These are phyloP conservation scores for Sinopyrophorus schimmeli DNA, from an alignment of 2,888 invertebrate genomes.

Conservation along the genomic window DNA sequence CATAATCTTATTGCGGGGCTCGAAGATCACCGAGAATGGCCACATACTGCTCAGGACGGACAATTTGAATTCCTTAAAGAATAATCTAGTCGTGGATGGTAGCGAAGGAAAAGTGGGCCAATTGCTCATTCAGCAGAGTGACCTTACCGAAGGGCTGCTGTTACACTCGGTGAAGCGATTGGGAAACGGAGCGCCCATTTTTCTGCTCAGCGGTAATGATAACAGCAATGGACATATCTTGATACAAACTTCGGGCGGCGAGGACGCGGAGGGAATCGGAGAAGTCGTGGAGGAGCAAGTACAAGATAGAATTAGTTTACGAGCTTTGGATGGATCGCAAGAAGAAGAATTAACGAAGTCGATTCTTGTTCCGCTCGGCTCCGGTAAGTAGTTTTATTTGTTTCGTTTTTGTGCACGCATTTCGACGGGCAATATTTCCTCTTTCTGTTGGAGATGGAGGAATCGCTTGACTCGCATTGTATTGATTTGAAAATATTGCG, in stretches of 20 bases:
- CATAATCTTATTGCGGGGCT: conserved; percentile 49
- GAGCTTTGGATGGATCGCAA: conserved; percentile 46
- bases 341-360: conserved; percentile 46
- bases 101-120: conserved; percentile 48
- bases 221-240: conserved; percentile 48
- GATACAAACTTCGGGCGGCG: conserved; percentile 48
- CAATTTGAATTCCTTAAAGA: conserved; percentile 37
- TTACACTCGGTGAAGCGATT: conserved; percentile 53
- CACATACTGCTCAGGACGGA: conserved; percentile 51
- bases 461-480: neutral
- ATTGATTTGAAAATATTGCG: too few species aligned
- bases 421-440: neutral
- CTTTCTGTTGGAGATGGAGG: neutral
- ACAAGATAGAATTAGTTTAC: conserved; percentile 32
- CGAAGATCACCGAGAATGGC: conserved; percentile 46
- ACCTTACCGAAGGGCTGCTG: conserved; percentile 49
- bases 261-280: conserved; percentile 37
- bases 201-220: conserved; percentile 50
- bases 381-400: conserved; percentile 51
- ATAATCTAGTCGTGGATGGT: conserved; percentile 46
- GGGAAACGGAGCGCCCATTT: conserved; percentile 50
- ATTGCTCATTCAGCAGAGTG: conserved; percentile 51
- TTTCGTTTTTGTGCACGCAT: conserved; percentile 1
- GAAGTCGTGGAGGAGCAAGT: conserved; percentile 29
- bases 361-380: conserved; percentile 48